Conservation (phyloP, 1,140 invertebrate genomes). For the Penaeus indicus region DNA sequence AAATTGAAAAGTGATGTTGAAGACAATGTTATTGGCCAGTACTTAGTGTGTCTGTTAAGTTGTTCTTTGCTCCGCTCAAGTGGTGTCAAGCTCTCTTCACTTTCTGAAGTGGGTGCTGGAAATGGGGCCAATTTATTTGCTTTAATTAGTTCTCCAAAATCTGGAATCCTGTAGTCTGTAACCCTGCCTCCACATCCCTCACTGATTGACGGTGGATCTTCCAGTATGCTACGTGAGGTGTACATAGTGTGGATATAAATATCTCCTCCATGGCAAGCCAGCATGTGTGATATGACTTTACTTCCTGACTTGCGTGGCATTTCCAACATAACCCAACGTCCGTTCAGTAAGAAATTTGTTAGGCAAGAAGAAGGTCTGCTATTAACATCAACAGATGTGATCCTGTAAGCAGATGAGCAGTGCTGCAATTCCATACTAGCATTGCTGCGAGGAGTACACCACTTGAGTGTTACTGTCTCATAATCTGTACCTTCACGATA, state of each 20-base stretch:
- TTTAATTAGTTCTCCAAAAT: constrained; percentile 91
- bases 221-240: constrained; percentile 87
- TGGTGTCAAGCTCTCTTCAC: constrained; percentile 76
- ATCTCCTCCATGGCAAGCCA: constrained; percentile 94
- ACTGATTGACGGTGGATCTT: constrained; percentile 95
- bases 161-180: constrained; percentile 88
- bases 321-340: constrained; percentile 93
- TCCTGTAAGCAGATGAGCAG: constrained; percentile 86
- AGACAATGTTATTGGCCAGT: constrained; percentile 93
- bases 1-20: constrained; percentile 92
- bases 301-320: constrained; percentile 78
- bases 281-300: constrained; percentile 91
- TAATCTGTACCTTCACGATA: constrained; percentile 79
- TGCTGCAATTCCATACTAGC: constrained; percentile 83
- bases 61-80: constrained; percentile 72
- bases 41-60: constrained; percentile 84
- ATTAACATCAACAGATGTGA: constrained; percentile 96
- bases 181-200: constrained; percentile 93
- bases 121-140: constrained; percentile 83
- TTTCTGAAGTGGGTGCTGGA: constrained; percentile 64
- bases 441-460: constrained; percentile 92
- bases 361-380: constrained; percentile 93
- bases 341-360: constrained; percentile 95
- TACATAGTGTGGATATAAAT: constrained; percentile 95
- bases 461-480: constrained; percentile 89